A percentile compares a stretch with the other conserved stretches of the same genome.
Evolutionary conservation across 2,888 invertebrate genomes (phyloP).

Genomic region (Xestoiulus laeticollis): DNA sequence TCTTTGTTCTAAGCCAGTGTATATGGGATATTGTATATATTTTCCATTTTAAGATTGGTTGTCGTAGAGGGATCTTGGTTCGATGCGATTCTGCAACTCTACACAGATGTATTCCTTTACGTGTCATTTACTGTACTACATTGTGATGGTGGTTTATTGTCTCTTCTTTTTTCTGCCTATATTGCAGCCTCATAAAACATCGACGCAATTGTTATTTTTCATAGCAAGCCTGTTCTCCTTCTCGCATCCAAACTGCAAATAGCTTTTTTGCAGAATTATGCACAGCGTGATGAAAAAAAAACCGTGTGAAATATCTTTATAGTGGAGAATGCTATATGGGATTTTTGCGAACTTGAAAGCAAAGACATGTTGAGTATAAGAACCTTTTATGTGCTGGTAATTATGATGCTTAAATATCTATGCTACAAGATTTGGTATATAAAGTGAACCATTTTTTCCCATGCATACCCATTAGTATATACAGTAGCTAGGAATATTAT

Average conservation of each 20-base stretch:
- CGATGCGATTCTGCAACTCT: not conserved
- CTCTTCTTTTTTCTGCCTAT: not conserved
- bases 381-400: too few species aligned
- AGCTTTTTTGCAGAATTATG: not conserved
- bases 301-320: not conserved
- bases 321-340: not conserved
- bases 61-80: not conserved
- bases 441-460: too few species aligned
- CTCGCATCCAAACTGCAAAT: not conserved
- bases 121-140: not conserved
- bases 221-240: not conserved
- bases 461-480: too few species aligned
- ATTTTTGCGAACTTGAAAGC: not conserved
- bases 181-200: not conserved
- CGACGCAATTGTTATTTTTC: not conserved
- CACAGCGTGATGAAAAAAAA: not conserved
- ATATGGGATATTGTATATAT: not conserved
- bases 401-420: too few species aligned
- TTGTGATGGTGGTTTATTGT: not conserved
- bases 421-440: too few species aligned
- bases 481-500: too few species aligned
- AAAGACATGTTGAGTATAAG: too few species aligned
- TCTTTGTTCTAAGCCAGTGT: not conserved
- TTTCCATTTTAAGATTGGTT: constrained; percentile 9
- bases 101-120: not conserved